These are phyloP conservation scores for Punctoribates punctum DNA, from an alignment of 2,888 invertebrate genomes.

Conservation along the genomic window DNA sequence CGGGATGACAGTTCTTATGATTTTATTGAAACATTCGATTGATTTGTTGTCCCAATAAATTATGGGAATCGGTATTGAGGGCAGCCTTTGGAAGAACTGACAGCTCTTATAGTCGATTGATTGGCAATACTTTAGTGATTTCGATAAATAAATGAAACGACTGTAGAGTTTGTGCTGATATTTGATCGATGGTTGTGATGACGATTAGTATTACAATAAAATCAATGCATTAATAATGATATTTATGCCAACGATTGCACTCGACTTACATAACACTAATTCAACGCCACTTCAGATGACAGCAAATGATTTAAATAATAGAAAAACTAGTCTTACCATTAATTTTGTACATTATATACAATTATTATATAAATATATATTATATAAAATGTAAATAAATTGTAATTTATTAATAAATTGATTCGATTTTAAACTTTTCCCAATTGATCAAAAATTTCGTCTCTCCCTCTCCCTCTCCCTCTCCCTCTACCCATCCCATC, in stretches of 20 bases:
- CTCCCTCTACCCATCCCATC: no score
- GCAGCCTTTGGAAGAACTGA: no score
- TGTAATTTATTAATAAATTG: conserved; percentile 14
- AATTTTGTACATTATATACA: conserved; percentile 18
- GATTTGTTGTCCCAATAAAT: no score
- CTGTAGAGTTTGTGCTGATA: neutral
- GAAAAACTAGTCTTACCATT: conserved; percentile 9
- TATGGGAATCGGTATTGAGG: no score
- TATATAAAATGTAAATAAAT: conserved; percentile 3
- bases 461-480: no score
- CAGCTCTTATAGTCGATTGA: neutral
- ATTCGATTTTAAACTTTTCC: no score
- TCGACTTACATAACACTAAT: neutral
- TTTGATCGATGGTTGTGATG: conserved; percentile 19
- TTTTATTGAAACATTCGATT: no score
- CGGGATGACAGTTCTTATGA: no score
- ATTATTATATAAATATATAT: neutral
- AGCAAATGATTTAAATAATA: neutral
- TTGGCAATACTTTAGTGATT: neutral
- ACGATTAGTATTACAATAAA: conserved; percentile 6
- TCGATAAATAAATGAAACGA: neutral
- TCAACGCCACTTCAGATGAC: neutral
- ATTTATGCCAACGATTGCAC: neutral
- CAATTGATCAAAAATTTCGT: no score
- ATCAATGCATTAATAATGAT: neutral